Evolutionary conservation across 2,888 invertebrate species (phyloP).

Genomic region (Lepidocyrtoides sp.): DNA sequence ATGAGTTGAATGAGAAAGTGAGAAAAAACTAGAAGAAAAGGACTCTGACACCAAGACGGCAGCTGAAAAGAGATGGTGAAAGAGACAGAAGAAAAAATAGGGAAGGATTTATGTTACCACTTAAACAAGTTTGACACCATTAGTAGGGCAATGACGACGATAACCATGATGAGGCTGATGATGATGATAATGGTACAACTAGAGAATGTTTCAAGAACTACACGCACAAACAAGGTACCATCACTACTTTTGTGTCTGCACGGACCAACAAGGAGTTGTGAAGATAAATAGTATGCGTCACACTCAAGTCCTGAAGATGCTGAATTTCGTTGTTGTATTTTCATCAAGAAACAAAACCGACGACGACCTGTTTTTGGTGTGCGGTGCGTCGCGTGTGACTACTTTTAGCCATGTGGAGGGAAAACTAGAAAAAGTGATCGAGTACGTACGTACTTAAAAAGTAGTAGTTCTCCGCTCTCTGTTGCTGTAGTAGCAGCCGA

Average conservation of each 20-base stretch:
- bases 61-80: background rate
- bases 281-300: background rate
- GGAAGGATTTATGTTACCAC: conserved; percentile 31
- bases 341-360: background rate
- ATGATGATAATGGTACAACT: background rate
- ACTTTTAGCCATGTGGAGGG: conserved; percentile 73
- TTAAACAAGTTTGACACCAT: conserved; percentile 41
- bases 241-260: background rate
- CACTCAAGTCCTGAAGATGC: background rate
- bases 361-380: conserved; percentile 46
- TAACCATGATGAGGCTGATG: conserved; percentile 14
- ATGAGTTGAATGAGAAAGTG: background rate
- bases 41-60: background rate
- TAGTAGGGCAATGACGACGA: conserved; percentile 1
- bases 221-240: background rate
- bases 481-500: background rate
- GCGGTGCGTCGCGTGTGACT: conserved; percentile 74
- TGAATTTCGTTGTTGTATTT: background rate
- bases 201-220: background rate
- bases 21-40: background rate
- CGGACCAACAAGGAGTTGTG: too few relatives aligned
- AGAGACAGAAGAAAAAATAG: background rate
- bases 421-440: conserved; percentile 55
- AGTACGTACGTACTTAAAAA: conserved; percentile 26
- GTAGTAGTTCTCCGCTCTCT: background rate